Conservation (phyloP, 2,797 vertebrate species). For the Gambelia wislizenii region DNA sequence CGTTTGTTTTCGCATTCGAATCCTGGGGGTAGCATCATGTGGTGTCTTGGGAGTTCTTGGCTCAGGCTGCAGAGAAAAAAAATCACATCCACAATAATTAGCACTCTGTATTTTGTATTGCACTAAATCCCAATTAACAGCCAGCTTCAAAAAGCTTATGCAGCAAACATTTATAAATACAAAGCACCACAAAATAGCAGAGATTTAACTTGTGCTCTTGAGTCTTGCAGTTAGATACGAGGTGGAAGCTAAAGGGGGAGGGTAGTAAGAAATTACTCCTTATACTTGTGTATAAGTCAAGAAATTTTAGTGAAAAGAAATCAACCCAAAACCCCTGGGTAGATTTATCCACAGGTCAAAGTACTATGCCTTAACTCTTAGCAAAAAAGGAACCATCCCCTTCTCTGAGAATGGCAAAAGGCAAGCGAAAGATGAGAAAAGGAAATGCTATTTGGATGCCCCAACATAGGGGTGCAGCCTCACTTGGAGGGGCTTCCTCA, state of each 20-base stretch:
- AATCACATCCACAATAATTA: conserved; percentile 1
- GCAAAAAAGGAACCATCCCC: too few relatives aligned
- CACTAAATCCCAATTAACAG: not conserved
- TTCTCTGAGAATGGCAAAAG: too few relatives aligned
- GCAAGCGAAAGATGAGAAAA: too few relatives aligned
- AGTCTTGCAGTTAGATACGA: not conserved
- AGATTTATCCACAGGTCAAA: too few relatives aligned
- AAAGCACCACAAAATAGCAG: not conserved
- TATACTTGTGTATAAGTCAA: too few relatives aligned
- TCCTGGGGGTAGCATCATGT: conserved; percentile 84
- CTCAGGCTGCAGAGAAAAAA: conserved; percentile 72
- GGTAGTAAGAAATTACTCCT: too few relatives aligned
- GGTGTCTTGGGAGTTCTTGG: conserved; percentile 76
- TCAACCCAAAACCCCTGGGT: too few relatives aligned
- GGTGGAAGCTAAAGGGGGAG: not conserved
- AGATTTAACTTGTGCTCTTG: not conserved
- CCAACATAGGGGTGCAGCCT: too few relatives aligned
- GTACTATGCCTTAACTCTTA: too few relatives aligned
- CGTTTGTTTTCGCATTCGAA: conserved; percentile 84
- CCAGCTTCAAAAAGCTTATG: not conserved
- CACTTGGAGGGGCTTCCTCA: too few relatives aligned
- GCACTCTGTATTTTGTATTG: not conserved
- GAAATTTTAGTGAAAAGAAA: too few relatives aligned
- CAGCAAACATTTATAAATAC: not conserved
- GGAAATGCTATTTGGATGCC: too few relatives aligned